Evolutionary conservation across 2,888 invertebrate species (phyloP).

Genomic region (Ochropacha duplaris): DNA sequence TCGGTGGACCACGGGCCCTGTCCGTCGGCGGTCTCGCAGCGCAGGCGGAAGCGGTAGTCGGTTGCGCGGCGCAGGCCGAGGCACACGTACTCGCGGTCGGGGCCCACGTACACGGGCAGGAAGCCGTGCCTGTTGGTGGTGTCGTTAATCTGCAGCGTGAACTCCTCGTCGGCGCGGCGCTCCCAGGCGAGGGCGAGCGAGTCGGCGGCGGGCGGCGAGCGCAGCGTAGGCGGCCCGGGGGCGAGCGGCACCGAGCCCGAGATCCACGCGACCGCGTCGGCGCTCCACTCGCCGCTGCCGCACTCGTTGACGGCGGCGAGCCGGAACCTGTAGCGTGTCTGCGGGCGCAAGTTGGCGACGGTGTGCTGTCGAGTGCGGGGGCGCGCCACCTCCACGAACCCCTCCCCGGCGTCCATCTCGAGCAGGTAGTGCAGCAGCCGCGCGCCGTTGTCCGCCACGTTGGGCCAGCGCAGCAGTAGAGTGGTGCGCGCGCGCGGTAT

Average conservation of each 20-base stretch:
- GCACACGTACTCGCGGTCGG: conserved; percentile 87
- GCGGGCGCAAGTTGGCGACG: conserved; percentile 88
- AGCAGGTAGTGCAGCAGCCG: conserved; percentile 89
- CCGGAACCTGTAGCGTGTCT: conserved; percentile 92
- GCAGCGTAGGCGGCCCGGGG: conserved; percentile 89
- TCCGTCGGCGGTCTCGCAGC: conserved; percentile 92
- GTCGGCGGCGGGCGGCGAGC: conserved; percentile 80
- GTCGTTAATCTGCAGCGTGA: conserved; percentile 91
- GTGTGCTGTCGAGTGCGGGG: conserved; percentile 90
- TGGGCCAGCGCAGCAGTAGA: conserved; percentile 87
- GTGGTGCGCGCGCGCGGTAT: conserved; percentile 87
- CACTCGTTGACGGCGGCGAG: conserved; percentile 92
- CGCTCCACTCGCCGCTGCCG: conserved; percentile 89
- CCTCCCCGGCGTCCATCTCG: conserved; percentile 89
- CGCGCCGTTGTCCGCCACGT: conserved; percentile 91
- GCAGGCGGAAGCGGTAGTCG: conserved; percentile 91
- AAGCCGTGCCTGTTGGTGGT: conserved; percentile 88
- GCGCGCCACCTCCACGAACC: conserved; percentile 88
- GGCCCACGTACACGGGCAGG: conserved; percentile 90
- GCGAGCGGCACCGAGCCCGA: conserved; percentile 91
- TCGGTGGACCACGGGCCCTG: conserved; percentile 92
- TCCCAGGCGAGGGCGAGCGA: conserved; percentile 89
- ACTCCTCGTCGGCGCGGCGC: conserved; percentile 90
- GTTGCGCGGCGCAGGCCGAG: conserved; percentile 88
- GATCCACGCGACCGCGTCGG: conserved; percentile 87